Percentiles rank a stretch among this genome's conserved stretches.
phyloP scores from a whole-genome alignment of 2,888 invertebrate species.

The Mimumesa dahlbomi region DNA sequence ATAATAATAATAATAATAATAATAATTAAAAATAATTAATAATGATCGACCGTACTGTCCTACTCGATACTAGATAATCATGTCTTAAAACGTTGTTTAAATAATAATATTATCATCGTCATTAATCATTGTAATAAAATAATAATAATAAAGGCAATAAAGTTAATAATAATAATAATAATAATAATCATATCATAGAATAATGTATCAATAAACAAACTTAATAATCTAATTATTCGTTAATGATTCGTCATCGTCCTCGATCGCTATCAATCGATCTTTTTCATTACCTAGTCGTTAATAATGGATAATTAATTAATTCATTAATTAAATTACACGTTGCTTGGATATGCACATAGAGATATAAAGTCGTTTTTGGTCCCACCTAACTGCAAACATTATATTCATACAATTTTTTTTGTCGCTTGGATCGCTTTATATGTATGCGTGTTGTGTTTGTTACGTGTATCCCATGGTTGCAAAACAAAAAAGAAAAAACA shows the following conservation, averaged over 20 bases:
- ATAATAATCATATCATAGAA: constrained; percentile 75
- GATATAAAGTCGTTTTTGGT: constrained; percentile 81
- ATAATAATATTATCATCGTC: constrained; percentile 74
- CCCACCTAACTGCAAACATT: constrained; percentile 81
- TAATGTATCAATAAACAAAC: constrained; percentile 79
- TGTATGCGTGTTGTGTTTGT: constrained; percentile 43
- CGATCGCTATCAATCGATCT: constrained; percentile 74
- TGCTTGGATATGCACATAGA: constrained; percentile 80
- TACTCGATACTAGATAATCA: constrained; percentile 78
- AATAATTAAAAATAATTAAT: constrained; percentile 79
- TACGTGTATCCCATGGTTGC: constrained; percentile 48
- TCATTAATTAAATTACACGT: constrained; percentile 79
- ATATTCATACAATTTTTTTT: constrained; percentile 77
- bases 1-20: constrained; percentile 79
- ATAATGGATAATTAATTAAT: constrained; percentile 79
- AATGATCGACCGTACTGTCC: constrained; percentile 78
- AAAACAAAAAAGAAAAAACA: too few relatives aligned
- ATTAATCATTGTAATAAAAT: constrained; percentile 71
- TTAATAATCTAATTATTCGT: constrained; percentile 77
- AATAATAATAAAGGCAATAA: constrained; percentile 71
- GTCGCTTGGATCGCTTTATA: constrained; percentile 64
- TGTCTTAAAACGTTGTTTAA: constrained; percentile 79
- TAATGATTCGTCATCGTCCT: constrained; percentile 76
- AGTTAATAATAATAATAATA: constrained; percentile 72
- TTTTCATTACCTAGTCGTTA: constrained; percentile 74